Base-by-base conservation (phyloP, 2,113 vertebrate genomes). In the Hydrolagus affinis region DNA sequence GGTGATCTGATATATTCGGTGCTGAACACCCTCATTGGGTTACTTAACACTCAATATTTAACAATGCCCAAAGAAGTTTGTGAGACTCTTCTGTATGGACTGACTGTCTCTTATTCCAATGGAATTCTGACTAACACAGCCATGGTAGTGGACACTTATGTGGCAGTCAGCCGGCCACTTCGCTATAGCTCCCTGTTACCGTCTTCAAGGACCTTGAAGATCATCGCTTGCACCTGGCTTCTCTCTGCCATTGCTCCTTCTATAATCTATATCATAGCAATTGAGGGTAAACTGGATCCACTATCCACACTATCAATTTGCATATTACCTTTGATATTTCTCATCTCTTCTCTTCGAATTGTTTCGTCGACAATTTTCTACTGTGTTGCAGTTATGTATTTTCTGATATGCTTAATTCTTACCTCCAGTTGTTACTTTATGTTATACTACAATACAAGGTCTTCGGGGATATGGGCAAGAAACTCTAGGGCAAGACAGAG, bases 1-100 rank as follows among this genome's bases (percentile, higher is more conserved):
- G 93, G 90, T n/a, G 94, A 95, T 85, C 89, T 95, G 23, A 87
- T 93, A 3, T 95, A 93, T 88, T 87, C 95, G 32, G 59, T 92
- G 6, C 86, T 93, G 86, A 94, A 93, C 86, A 88, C 91, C 10
- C 62, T 93, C 62, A 91, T 86, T 4, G 88, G 90, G 12, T 87
- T 90, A 70, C 87, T 95, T 87, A 94, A 90, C 19, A 85, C 88
- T 3, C 89, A 90, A 1, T 86, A 76, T 0, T 69, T 93, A 0
- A 74, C 85, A 11, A 90, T 93, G 86, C 90, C 92, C 0, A 86
- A 92, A 86, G 86, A 88, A 86, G 86, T 87, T 9, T 95, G 94
- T 85, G 87, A 91, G 1, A 32, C 91, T 32, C 85, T 94, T 0
- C 70, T 95, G 0, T 94, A 93, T 86, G 76, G 93, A 57, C 87